These are phyloP conservation scores for Caenorhabditis remanei DNA, from an alignment of 1,140 invertebrate species.

Conservation along the genomic window DNA sequence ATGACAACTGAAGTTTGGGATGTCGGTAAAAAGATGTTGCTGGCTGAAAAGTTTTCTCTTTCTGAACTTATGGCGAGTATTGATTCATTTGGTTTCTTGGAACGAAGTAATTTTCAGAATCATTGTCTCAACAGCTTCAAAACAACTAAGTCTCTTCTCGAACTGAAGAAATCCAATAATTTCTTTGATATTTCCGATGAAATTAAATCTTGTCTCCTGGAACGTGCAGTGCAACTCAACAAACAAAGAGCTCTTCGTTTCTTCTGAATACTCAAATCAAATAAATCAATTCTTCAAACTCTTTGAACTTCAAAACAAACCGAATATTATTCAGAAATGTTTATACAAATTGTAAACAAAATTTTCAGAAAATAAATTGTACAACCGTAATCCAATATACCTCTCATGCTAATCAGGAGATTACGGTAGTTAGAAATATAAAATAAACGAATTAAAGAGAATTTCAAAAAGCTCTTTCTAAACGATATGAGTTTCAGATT, in stretches of 20 bases:
- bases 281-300: too few species aligned
- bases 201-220: conserved; percentile 11
- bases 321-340: background rate
- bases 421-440: background rate
- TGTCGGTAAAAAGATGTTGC: background rate
- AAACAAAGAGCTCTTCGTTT: background rate
- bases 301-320: too few species aligned
- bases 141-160: background rate
- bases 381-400: conserved; percentile 30
- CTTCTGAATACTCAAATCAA: too few species aligned
- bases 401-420: background rate
- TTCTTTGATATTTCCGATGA: conserved; percentile 1
- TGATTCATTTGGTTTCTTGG: background rate
- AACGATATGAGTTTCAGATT: conserved; percentile 44
- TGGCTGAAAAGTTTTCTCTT: background rate
- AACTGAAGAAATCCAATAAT: background rate
- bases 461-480: background rate
- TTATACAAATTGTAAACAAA: conserved; percentile 33
- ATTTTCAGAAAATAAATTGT: background rate
- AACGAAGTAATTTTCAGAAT: background rate
- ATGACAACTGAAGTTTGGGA: background rate
- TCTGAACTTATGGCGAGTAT: background rate
- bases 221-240: background rate
- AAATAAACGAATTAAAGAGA: background rate
- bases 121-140: conserved; percentile 4